Evolutionary conservation across 2,888 invertebrate genomes (phyloP), one percentile per base, ranked within the genome.

Genomic region (Melanostoma scalare): DNA sequence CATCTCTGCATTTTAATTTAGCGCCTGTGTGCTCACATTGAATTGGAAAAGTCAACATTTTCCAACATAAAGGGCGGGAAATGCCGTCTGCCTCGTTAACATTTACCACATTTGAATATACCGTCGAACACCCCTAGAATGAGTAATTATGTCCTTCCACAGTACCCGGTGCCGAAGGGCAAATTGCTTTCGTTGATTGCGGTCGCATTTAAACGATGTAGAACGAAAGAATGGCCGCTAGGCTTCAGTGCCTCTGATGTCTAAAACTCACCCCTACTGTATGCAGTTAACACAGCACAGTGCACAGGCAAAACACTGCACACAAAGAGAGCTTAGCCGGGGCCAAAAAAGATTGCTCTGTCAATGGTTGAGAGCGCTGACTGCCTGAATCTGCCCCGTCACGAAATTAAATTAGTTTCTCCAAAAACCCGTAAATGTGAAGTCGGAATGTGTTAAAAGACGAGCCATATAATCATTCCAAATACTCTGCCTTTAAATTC

Each of bases 141-240:
- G 65, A 74, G 78, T 84, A 84, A 84, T 84, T 74, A 84, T 50
- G 55, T 60, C 61, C 61, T 61, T 61, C 58, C 69, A 53, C 40
- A 20, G 20, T 53, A 33, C 20, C 20, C 20, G 20, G 20, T 20
- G 42, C 84, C 74, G n/a, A 20, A 74, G 69, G 78, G 48, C 58
- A 84, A 84, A 74, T 78, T 84, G 84, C 74, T 74, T 76, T 81
- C 76, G 69, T 84, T 78, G 78, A 84, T 78, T 84, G 84, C 78
- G 84, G 84, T 84, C 79, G 60, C 63, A 74, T 78, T 84, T 78
- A 67, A 84, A 65, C 78, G 71, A 78, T 67, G 71, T 63, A 68
- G 56, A 53, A 46, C 53, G 4, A 52, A 35, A 58, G 42, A 48
- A 69, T 52, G 65, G 58, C 78, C 69, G 61, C 72, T 44, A 44